A percentile compares a stretch with the other conserved stretches of the same genome.
Evolutionary conservation across 2,797 vertebrate genomes (phyloP).

Genomic region (Phataginus tricuspis): DNA sequence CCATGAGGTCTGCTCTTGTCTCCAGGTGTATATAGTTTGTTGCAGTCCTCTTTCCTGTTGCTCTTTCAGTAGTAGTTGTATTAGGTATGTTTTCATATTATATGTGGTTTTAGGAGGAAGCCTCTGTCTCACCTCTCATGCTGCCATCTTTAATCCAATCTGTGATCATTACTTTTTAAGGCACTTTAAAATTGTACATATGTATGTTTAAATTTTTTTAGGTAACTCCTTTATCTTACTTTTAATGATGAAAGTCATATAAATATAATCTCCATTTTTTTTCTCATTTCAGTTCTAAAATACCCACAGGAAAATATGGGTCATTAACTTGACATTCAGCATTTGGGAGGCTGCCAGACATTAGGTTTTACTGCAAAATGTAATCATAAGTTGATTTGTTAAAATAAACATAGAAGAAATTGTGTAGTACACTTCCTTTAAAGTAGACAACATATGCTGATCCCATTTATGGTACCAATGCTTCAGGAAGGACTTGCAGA

Average conservation of each 20-base stretch:
- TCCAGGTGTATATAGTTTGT: no score
- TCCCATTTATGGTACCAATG: neutral
- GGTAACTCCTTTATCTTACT: neutral
- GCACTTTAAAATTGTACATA: neutral
- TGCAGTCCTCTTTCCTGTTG: no score
- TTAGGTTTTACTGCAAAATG: neutral
- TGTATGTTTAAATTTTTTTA: neutral
- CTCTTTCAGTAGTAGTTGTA: no score
- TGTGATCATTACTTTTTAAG: neutral
- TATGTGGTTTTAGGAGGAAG: no score
- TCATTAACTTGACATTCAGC: neutral
- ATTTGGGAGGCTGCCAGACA: neutral
- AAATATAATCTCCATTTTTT: conserved; percentile 29
- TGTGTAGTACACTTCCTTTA: neutral
- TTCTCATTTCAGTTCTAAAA: neutral
- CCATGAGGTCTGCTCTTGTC: no score
- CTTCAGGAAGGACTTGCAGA: neutral
- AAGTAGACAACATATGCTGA: neutral
- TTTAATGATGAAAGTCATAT: neutral
- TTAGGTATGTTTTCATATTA: no score
- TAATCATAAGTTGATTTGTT: neutral
- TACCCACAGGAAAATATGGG: neutral
- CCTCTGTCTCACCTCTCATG: no score
- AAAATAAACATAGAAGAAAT: neutral
- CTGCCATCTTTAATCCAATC: no score